Conservation (phyloP, 2,113 vertebrate genomes). For the Scytalopus superciliaris region DNA sequence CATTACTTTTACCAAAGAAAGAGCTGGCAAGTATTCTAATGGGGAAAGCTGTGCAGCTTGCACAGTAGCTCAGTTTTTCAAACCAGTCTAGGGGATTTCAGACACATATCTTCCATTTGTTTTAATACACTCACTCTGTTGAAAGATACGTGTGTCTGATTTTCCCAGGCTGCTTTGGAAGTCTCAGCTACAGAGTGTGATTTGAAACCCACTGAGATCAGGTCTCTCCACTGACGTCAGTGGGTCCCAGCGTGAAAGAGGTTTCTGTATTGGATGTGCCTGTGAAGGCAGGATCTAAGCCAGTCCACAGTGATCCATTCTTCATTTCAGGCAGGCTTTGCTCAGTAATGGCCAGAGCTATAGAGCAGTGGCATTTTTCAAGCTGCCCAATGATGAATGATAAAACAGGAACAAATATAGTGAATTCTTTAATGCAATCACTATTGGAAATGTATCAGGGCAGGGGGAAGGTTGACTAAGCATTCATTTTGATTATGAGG, state of each 20-base stretch:
- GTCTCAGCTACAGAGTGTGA: background rate
- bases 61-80: conserved; percentile 9
- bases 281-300: background rate
- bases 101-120: conserved; percentile 13
- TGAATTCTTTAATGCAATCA: background rate
- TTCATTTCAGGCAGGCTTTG: background rate
- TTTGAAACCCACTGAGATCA: conserved; percentile 10
- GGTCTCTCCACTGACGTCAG: background rate
- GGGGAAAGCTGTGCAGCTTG: background rate
- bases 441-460: background rate
- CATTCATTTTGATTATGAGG: background rate
- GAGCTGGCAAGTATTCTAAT: background rate
- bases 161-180: conserved; percentile 8
- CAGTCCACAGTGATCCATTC: background rate
- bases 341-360: background rate
- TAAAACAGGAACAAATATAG: background rate
- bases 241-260: background rate
- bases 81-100: conserved; percentile 22
- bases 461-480: background rate
- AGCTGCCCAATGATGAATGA: background rate
- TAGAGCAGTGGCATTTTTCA: background rate
- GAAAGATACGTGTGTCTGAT: background rate
- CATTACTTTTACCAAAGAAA: background rate
- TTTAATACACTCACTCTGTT: background rate
- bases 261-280: background rate